Evolutionary conservation across 2,113 vertebrate genomes (phyloP).

Genomic region (Aegypius monachus): DNA sequence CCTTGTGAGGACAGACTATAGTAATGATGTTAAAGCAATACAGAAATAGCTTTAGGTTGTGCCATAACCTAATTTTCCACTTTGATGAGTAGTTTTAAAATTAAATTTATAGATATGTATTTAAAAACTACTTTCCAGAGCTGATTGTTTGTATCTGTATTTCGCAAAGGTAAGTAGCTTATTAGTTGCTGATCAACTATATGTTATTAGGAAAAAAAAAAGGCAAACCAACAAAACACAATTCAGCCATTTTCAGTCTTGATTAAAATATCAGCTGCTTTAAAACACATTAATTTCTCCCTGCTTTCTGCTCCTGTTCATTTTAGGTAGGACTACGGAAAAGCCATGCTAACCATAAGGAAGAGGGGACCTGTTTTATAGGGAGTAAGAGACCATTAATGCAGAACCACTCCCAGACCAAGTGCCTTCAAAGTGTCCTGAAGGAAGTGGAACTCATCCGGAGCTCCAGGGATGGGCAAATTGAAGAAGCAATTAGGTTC

Average conservation of each 20-base stretch:
- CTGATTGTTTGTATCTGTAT: not conserved
- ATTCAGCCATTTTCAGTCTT: not conserved
- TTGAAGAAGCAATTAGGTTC: constrained; percentile 77
- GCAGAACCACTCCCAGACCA: constrained; percentile 27
- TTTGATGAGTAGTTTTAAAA: not conserved
- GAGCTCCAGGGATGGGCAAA: constrained; percentile 76
- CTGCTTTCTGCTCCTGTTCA: not conserved
- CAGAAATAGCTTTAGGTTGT: not conserved
- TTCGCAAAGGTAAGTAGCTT: not conserved
- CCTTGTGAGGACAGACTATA: not conserved
- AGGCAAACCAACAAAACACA: not conserved
- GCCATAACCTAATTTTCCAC: not conserved
- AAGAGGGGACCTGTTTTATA: constrained; percentile 73
- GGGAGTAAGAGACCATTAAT: constrained; percentile 53
- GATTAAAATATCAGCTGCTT: not conserved
- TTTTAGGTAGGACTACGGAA: constrained; percentile 89
- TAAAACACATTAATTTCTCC: not conserved
- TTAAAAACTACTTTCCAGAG: not conserved
- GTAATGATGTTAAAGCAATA: not conserved
- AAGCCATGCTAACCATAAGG: constrained; percentile 77
- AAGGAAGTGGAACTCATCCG: constrained; percentile 78
- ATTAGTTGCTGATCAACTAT: not conserved
- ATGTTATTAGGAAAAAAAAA: not conserved
- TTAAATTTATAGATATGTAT: not conserved
- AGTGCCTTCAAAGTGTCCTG: constrained; percentile 76